These are phyloP conservation scores for Symphodus melops DNA, from an alignment of 2,113 vertebrate species.

Conservation along the genomic window DNA sequence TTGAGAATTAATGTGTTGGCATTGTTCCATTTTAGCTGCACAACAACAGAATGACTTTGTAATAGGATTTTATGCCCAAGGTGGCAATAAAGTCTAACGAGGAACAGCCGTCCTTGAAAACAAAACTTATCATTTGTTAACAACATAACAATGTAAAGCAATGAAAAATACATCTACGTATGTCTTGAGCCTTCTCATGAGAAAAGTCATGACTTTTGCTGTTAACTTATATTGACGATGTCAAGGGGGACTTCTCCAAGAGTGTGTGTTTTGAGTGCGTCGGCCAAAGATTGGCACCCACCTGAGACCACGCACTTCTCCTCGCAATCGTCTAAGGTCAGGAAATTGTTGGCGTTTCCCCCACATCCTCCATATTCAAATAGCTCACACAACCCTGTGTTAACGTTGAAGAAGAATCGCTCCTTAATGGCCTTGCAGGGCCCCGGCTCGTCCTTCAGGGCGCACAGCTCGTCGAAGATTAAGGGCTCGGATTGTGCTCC, in stretches of 20 bases:
- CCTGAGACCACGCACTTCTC: constrained; percentile 83
- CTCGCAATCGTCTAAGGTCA: constrained; percentile 84
- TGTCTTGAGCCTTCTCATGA: neutral
- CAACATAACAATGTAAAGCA: constrained; percentile 22
- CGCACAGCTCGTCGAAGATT: constrained; percentile 86
- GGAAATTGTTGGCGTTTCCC: constrained; percentile 92
- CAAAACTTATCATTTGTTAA: constrained; percentile 35
- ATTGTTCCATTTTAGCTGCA: constrained; percentile 38
- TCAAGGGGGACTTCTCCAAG: neutral
- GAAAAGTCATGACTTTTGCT: neutral
- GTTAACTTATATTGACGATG: neutral
- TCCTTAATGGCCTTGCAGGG: constrained; percentile 87
- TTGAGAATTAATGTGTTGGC: constrained; percentile 58
- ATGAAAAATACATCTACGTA: neutral
- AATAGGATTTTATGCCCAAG: constrained; percentile 62
- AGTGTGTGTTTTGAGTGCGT: neutral
- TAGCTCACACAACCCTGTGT: constrained; percentile 82
- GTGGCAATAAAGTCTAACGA: constrained; percentile 57
- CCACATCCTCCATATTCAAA: constrained; percentile 94
- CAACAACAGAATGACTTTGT: constrained; percentile 52
- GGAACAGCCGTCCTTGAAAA: constrained; percentile 39
- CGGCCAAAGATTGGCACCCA: constrained; percentile 47
- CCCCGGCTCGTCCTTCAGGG: constrained; percentile 85
- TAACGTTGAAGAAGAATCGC: constrained; percentile 86
- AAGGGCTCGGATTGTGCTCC: constrained; percentile 62